Base-by-base conservation (phyloP, 2,888 invertebrate species). In the Margaritifera margaritifera region DNA sequence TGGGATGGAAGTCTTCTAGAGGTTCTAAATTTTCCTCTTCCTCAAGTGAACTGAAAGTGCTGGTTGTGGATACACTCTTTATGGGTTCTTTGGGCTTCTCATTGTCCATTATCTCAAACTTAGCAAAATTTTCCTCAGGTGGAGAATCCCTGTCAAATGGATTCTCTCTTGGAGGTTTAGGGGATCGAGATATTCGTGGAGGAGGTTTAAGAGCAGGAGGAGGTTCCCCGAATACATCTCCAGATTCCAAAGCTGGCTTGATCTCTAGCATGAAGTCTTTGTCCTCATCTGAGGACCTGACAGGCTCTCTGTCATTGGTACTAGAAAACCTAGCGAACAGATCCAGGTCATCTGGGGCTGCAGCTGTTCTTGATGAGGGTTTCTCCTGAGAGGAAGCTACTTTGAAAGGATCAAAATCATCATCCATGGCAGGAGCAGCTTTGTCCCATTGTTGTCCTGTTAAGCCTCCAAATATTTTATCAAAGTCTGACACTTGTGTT, bases 1-100 rank as follows among this genome's bases (percentile, higher is more conserved):
- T 92, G 51, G 96, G 92, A 18, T 97, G 96, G 90, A 97, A 99
- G 65, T 95, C 95, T 89, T 96, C 96, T 66, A 99, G 91, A 4
- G 86, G 86, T 71, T 83, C 83, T 8, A 81, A 64, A 66, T 68
- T 74, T 18, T 74, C 78, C 53, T 85, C 86, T 60, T 85, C 85
- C 56, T 85, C 85, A 58, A 86, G 85, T 50, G 84, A 84, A 42
- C 82, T 80, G 6, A 82, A 80, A 63, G 80, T 80, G 59, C 81
- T 83, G 59, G 83, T 86, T 22, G 83, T 82, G 6, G 86, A 84
- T 57, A 82, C 74, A 62, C 82, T 82, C 72, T 72, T 77, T 22
- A 70, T 68, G 25, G 69, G 63, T 56, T 80, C 80, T 55, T 78
- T 75, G 6, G 72, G 75, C 58, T 78, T 79, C 22, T 79, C 70